Base-by-base conservation (phyloP, 2,888 invertebrate genomes). In the Acanthopleura granulata region DNA sequence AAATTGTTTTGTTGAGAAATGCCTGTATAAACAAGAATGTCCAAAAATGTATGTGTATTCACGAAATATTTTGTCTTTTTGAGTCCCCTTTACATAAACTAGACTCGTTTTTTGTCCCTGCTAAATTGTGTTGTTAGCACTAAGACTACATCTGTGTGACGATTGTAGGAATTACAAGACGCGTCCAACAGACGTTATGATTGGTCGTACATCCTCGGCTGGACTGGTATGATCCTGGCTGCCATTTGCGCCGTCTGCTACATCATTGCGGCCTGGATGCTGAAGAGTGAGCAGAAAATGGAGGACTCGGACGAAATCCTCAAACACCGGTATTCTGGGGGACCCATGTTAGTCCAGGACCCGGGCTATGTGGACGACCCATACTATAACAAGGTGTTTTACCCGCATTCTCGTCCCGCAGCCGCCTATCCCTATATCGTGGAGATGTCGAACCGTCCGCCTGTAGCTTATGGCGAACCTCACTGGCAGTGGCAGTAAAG, bases 191-290 rank as follows among this genome's bases (percentile, higher is more conserved):
- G 86, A 15, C 72, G 72, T 4, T 87, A 87, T 72, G 85, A 84
- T n/a, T 89, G 83, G 81, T 88, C 88, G 11, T 89, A 89, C 82
- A 85, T 86, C 29, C 77, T 89, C 22, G 88, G 87, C 25, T 89
- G 88, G 88, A 79, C 86, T 15, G 86, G 84, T 16, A 87, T 87
- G 84, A 84, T 80, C 25, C 62, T 86, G 27, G 83, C 85, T 9
- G 84, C 86, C 12, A 75, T 88, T 30, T 78, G 84, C 49, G 87
- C 88, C 50, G 84, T 86, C 49, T 81, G 88, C 76, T 88, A 86
- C 80, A 83, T 86, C 16, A 78, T 86, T 49, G 86, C 86, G 30
- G 87, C 87, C 50, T 86, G 86, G 76, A 83, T 82, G 74, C 81
- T 87, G 66, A 83, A 83, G 29, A 77, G 78, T n/a, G 82, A 84